Percentiles rank a stretch among this genome's conserved stretches.
Evolutionary conservation across 2,888 invertebrate species (phyloP).

Genomic region (Seira musarum): DNA sequence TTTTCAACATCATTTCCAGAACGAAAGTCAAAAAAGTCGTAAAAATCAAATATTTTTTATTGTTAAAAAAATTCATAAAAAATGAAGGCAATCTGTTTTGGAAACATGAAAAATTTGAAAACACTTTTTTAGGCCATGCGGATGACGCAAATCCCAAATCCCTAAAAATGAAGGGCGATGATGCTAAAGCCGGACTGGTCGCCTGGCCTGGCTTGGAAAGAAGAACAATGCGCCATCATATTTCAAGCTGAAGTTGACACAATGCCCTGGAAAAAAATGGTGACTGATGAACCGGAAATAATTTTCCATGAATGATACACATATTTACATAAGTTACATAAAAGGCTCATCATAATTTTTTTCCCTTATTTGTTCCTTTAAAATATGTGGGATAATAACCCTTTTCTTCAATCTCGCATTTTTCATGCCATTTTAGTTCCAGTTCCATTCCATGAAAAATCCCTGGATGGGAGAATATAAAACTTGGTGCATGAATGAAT

Average conservation of each 20-base stretch:
- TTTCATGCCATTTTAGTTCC: constrained; percentile 3
- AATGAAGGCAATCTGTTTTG: background rate
- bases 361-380: background rate
- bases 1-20: background rate
- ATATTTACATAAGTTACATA: background rate
- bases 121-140: background rate
- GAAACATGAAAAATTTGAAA: background rate
- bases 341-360: background rate
- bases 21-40: background rate
- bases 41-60: background rate
- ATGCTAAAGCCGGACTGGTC: no score
- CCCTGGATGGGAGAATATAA: constrained; percentile 37
- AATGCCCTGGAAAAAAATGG: background rate
- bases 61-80: background rate
- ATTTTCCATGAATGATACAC: constrained; percentile 39
- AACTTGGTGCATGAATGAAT: background rate
- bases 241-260: background rate
- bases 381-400: background rate
- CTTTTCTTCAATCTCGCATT: background rate
- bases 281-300: constrained; percentile 52
- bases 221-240: no score
- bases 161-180: background rate
- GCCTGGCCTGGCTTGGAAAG: no score
- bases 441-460: constrained; percentile 25
- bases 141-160: background rate